phyloP scores from a whole-genome alignment of 2,113 vertebrate genomes.

The Bolborhynchus lineola region DNA sequence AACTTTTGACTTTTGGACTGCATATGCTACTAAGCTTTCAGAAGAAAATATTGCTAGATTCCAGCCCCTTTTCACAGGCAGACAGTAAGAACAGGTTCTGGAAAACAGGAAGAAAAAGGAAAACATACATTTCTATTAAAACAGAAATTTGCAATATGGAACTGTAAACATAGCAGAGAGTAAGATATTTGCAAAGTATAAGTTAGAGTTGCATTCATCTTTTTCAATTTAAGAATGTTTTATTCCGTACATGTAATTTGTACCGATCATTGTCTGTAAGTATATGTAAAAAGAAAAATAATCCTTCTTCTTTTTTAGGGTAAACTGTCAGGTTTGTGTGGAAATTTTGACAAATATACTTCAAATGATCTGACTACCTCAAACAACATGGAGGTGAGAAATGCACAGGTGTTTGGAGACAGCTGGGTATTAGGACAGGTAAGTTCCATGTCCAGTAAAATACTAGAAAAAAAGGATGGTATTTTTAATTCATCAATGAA shows the following conservation, averaged over 20 bases:
- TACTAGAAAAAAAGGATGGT: background rate
- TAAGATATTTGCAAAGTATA: background rate
- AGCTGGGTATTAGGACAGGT: slow-evolving; percentile 97
- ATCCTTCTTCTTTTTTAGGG: slow-evolving; percentile 74
- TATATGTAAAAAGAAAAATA: background rate
- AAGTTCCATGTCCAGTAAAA: slow-evolving; percentile 1
- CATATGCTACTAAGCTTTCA: background rate
- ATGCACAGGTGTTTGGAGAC: slow-evolving; percentile 94
- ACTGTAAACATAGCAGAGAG: background rate
- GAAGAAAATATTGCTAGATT: background rate
- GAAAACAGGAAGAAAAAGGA: background rate
- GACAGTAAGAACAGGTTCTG: background rate
- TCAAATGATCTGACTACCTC: slow-evolving; percentile 98
- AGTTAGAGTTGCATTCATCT: background rate
- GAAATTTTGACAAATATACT: slow-evolving; percentile 97
- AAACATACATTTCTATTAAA: background rate
- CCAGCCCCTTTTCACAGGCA: background rate
- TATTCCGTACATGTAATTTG: background rate
- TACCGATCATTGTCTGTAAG: background rate
- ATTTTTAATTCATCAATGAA: background rate
- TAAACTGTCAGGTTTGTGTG: slow-evolving; percentile 91
- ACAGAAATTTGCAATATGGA: background rate
- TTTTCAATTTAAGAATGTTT: background rate
- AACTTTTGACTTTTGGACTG: slow-evolving; percentile 7
- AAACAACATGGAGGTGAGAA: slow-evolving; percentile 95